Conservation (phyloP, 2,888 invertebrate species). For the Acanthosepion lycidas region DNA sequence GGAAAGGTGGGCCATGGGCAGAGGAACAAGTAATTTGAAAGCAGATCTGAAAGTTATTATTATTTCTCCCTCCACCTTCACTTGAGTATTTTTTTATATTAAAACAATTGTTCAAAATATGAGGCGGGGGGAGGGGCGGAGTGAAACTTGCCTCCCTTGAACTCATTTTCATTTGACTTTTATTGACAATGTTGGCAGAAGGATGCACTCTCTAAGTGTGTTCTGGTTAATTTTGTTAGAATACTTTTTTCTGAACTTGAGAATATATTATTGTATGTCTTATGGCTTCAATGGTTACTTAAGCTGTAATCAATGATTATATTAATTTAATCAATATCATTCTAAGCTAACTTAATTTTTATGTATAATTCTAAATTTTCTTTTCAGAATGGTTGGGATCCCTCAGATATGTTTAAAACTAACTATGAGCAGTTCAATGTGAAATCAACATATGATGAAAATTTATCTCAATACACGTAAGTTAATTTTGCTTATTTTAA, state of each 20-base stretch:
- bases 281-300: too few relatives aligned
- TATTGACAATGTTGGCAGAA: background rate
- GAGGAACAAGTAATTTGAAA: too few relatives aligned
- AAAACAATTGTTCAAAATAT: too few relatives aligned
- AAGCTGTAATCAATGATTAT: too few relatives aligned
- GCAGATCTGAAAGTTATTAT: too few relatives aligned
- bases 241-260: background rate
- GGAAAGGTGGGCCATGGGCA: too few relatives aligned
- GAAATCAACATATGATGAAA: conserved; percentile 92
- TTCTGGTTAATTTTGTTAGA: background rate
- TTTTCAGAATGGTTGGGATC: conserved; percentile 92
- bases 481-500: conserved; percentile 52
- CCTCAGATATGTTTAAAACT: conserved; percentile 95
- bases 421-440: conserved; percentile 95
- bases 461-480: conserved; percentile 89
- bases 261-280: too few relatives aligned
- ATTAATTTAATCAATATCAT: background rate
- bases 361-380: background rate
- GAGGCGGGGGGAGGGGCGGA: too few relatives aligned
- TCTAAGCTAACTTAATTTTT: background rate
- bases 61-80: too few relatives aligned
- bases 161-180: background rate
- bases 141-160: too few relatives aligned
- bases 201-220: background rate
- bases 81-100: too few relatives aligned